phyloP scores from a whole-genome alignment of 2,113 vertebrate genomes.

The Scortum barcoo region DNA sequence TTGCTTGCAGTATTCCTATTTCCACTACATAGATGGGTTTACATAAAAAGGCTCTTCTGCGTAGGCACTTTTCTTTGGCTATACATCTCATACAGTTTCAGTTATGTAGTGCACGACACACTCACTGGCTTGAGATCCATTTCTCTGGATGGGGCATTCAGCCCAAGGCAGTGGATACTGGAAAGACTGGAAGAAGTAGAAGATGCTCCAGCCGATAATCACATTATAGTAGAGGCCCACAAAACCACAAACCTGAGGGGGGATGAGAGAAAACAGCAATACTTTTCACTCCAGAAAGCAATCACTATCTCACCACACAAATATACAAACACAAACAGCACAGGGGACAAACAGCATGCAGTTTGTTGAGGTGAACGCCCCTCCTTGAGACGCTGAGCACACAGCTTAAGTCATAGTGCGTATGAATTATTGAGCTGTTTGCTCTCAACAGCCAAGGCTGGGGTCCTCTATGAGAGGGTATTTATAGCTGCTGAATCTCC shows the following conservation, averaged over 20 bases:
- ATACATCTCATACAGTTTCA: not conserved
- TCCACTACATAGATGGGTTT: not conserved
- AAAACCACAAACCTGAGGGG: constrained; percentile 92
- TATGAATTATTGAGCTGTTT: constrained; percentile 85
- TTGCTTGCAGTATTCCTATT: constrained; percentile 6
- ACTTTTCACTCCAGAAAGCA: not conserved
- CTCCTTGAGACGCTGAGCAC: constrained; percentile 41
- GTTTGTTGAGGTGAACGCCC: constrained; percentile 14
- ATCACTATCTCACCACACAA: not conserved
- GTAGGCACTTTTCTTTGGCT: not conserved
- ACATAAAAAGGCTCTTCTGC: not conserved
- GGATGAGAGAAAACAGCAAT: constrained; percentile 11
- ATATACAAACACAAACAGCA: constrained; percentile 7
- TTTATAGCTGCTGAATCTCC: constrained; percentile 82
- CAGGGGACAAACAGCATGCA: not conserved
- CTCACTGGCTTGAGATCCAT: constrained; percentile 91
- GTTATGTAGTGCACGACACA: constrained; percentile 45
- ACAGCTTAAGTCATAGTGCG: constrained; percentile 55
- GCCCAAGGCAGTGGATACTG: constrained; percentile 98
- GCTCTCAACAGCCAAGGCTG: constrained; percentile 70
- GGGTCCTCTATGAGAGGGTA: constrained; percentile 70
- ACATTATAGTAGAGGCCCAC: constrained; percentile 98
- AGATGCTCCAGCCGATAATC: constrained; percentile 99
- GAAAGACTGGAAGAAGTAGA: constrained; percentile 99
- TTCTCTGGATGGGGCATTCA: constrained; percentile 91